Evolutionary conservation across 2,888 invertebrate genomes (phyloP), one percentile per base, ranked within the genome.

Genomic region (Cerastis leucographa): DNA sequence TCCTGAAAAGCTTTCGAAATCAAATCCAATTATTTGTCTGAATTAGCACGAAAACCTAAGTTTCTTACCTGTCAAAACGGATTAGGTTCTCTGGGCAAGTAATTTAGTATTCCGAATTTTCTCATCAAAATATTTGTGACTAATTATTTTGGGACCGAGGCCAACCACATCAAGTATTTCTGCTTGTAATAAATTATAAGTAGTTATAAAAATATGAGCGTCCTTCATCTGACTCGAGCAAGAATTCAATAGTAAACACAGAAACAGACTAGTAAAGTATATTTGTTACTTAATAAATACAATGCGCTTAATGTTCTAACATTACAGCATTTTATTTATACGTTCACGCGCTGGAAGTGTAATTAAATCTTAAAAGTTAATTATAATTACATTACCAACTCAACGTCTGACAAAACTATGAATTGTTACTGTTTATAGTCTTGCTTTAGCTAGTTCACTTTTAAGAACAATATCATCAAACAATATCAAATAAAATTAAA

Each of bases 301-400:
- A 77, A 71, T 61, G 44, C 54, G 61, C 54, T 29, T 64, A 70
- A 68, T 75, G 59, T 78, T 81, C 22, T 65, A 35, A 51, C 22
- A 77, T 75, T 78, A 79, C 67, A 73, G 75, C 67, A 71, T 74
- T 51, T 68, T 62, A 70, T 51, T 62, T 65, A 42, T 51, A 74
- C 68, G 78, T 72, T 71, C 78, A 35, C 67, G 73, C 66, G 65
- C 49, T 74, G 71, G 42, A 71, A 64, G 66, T 54, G 71, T 70
- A 73, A 85, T 86, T 85, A 83, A 81, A 77, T 74, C 3, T 79
- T 73, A 79, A 54, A 71, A 82, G 67, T 81, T 83, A 78, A 86
- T 86, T 81, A 79, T 88, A 86, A 87, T 86, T 80, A 85, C 75
- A 85, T 85, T 76, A 88, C 66, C 88, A 71, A 64, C 70, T 71